Evolutionary conservation across 2,113 vertebrate species (phyloP), one percentile per base, ranked within the genome.

Genomic region (Nothoprocta perdicaria): DNA sequence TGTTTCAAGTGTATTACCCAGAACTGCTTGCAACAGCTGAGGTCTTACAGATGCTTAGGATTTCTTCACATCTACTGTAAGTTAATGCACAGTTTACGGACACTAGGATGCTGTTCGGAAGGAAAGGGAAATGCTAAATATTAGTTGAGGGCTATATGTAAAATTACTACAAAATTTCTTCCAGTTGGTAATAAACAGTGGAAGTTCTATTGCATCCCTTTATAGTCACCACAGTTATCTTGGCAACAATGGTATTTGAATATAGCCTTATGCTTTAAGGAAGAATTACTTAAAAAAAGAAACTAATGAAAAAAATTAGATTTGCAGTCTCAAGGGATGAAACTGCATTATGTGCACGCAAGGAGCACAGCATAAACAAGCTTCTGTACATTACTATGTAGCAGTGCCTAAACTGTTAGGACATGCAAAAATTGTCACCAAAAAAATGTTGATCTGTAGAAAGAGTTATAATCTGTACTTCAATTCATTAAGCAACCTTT

Each of bases 81-180:
- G 29, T 66, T 88, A 80, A 66, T 33, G 19, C 23, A 80, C 0
- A 10, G 14, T 10, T 68, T 79, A 73, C 17, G 5, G 5, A 81
- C 29, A 7, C 48, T 46, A 33, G 14, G 40, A 57, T 66, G 6
- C 23, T 88, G 38, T 40, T 66, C 84, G 5, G 14, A 79, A 67
- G 46, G 17, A 80, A 80, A 58, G 27, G 2, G 5, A 60, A 19
- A 4, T 84, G 15, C 33, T 55, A 75, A 87, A 46, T 60, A 60
- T 33, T 2, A 33, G 68, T 45, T 62, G 27, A 86, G 38, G 61
- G 22, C 4, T 79, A 8, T 52, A 40, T 21, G 22, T 63, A 58
- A 71, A 78, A 33, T 57, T 76, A 90, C 22, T 26, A 61, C 26
- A 69, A 52, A 63, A 90, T 90, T 61, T 81, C 38, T 81, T 88